Evolutionary conservation across 2,797 vertebrate genomes (phyloP).

Genomic region (Crocidura indochinensis): DNA sequence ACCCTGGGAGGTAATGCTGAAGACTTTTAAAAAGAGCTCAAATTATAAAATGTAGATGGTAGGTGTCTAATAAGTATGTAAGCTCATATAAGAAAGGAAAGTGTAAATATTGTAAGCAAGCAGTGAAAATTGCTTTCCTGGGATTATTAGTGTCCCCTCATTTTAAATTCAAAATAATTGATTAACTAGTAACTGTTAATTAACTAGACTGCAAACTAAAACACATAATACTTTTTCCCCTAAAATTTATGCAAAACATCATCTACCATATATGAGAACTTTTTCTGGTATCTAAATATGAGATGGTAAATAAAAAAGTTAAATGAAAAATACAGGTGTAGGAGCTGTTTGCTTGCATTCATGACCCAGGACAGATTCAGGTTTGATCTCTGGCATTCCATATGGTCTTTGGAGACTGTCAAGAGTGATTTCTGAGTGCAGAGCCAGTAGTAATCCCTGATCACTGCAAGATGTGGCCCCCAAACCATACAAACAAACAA

Average conservation of each 20-base stretch:
- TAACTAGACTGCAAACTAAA: not conserved
- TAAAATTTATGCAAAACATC: not conserved
- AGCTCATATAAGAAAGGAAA: not conserved
- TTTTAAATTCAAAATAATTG: slow-evolving; percentile 54
- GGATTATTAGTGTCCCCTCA: not conserved
- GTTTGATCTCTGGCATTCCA: too few relatives aligned
- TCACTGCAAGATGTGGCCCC: too few relatives aligned
- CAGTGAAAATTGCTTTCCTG: slow-evolving; percentile 30
- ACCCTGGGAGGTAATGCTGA: slow-evolving; percentile 10
- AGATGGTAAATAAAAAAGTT: not conserved
- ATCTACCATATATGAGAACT: not conserved
- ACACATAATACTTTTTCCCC: not conserved
- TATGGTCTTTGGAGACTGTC: too few relatives aligned
- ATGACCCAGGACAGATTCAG: too few relatives aligned
- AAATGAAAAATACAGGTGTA: not conserved
- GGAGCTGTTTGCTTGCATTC: too few relatives aligned
- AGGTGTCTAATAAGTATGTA: not conserved
- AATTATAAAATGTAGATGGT: slow-evolving; percentile 26
- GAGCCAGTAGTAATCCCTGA: too few relatives aligned
- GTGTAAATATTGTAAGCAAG: slow-evolving; percentile 50
- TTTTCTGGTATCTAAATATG: not conserved
- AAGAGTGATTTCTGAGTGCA: too few relatives aligned
- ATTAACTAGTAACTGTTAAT: not conserved
- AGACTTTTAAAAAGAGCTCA: slow-evolving; percentile 54
- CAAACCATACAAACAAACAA: too few relatives aligned